Evolutionary conservation across 2,888 invertebrate species (phyloP).

Genomic region (Barypeithes pellucidus): DNA sequence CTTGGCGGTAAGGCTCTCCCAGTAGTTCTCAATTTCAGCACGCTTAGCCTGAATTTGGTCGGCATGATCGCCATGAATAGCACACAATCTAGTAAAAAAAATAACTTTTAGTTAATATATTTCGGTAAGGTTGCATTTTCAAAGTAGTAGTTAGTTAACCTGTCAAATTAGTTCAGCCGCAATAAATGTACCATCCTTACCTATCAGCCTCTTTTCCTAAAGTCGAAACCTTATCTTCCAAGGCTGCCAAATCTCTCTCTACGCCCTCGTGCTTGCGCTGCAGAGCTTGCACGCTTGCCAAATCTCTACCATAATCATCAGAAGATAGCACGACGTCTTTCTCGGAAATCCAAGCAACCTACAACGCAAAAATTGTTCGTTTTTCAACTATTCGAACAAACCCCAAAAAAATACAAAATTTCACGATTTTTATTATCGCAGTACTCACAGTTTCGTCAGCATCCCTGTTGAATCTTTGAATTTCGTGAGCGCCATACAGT

Average conservation of each 20-base stretch:
- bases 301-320: slow-evolving; percentile 97
- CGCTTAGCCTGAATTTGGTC: slow-evolving; percentile 93
- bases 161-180: too few species aligned
- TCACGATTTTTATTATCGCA: neutral
- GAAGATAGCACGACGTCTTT: slow-evolving; percentile 97
- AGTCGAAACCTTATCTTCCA: slow-evolving; percentile 88
- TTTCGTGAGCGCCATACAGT: slow-evolving; percentile 98
- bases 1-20: slow-evolving; percentile 94
- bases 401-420: too few species aligned
- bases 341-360: slow-evolving; percentile 95
- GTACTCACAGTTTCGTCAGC: slow-evolving; percentile 93
- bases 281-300: slow-evolving; percentile 97
- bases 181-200: too few species aligned
- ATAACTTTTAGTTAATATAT: too few species aligned
- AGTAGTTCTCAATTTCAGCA: slow-evolving; percentile 93
- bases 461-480: slow-evolving; percentile 89
- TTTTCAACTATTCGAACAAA: too few species aligned
- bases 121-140: too few species aligned
- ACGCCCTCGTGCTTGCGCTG: slow-evolving; percentile 98
- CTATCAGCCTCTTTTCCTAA: slow-evolving; percentile 54
- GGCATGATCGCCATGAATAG: slow-evolving; percentile 93
- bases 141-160: too few species aligned
- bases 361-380: too few species aligned
- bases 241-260: slow-evolving; percentile 95
- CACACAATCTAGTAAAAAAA: slow-evolving; percentile 84